Evolutionary conservation across 2,797 vertebrate genomes (phyloP).

Genomic region (Sus cebifrons): DNA sequence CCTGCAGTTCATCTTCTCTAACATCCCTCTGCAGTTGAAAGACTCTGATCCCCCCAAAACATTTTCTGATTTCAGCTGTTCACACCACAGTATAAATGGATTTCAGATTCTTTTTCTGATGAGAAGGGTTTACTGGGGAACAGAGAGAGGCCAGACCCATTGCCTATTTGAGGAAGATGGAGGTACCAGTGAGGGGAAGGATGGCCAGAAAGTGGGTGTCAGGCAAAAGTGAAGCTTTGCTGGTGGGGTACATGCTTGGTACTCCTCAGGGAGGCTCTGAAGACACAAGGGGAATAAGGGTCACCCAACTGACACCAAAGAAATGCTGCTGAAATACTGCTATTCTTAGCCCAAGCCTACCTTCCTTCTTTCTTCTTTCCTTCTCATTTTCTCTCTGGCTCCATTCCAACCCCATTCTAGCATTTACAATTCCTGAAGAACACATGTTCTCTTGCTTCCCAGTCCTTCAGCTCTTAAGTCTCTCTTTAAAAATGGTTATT

Average conservation of each 20-base stretch:
- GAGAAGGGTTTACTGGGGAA: neutral
- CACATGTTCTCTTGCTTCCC: neutral
- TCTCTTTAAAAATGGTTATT: neutral
- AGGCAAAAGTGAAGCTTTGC: neutral
- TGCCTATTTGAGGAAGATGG: neutral
- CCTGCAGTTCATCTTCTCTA: neutral
- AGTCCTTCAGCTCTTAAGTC: neutral
- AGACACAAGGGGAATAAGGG: neutral
- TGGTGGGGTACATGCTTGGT: neutral
- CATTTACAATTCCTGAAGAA: neutral
- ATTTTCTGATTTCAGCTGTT: neutral
- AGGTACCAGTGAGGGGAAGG: neutral
- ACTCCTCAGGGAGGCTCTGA: neutral
- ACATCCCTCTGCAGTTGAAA: neutral
- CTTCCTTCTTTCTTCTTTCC: neutral
- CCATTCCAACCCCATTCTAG: no score
- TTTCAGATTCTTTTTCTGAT: neutral
- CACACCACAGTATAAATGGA: neutral
- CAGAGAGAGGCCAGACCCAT: neutral
- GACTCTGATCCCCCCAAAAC: neutral
- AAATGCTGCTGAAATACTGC: neutral
- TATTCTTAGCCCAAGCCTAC: neutral
- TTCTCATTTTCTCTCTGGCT: neutral
- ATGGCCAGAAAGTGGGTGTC: neutral
- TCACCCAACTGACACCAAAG: accelerated